phyloP scores from a whole-genome alignment of 2,797 vertebrate genomes.

The Erithacus rubecula region DNA sequence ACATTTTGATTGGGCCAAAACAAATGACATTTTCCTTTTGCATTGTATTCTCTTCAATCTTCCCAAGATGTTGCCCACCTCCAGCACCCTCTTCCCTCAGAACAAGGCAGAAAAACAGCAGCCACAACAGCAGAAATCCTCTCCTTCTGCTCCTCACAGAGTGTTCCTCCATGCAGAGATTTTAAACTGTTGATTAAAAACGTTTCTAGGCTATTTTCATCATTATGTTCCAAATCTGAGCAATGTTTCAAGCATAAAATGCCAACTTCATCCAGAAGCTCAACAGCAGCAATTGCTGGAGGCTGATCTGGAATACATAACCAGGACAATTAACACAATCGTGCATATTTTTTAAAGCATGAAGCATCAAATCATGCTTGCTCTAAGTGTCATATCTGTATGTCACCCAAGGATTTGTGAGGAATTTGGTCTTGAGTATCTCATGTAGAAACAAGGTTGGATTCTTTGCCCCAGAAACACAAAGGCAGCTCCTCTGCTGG shows the following conservation, averaged over 20 bases:
- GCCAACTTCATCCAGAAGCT: conserved; percentile 57
- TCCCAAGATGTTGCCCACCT: not conserved
- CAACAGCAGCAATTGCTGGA: conserved; percentile 63
- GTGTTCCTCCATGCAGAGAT: not conserved
- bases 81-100: not conserved
- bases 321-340: conserved; percentile 32
- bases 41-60: conserved; percentile 28
- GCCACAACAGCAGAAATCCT: not conserved
- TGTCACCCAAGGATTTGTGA: not conserved
- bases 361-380: not conserved
- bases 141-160: not conserved
- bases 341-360: not conserved
- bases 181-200: conserved; percentile 7
- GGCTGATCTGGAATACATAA: conserved; percentile 63
- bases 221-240: conserved; percentile 47
- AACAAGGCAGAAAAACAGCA: not conserved
- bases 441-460: not conserved
- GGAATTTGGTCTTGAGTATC: not conserved
- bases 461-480: not conserved
- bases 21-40: conserved; percentile 48
- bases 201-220: conserved; percentile 31
- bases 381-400: not conserved
- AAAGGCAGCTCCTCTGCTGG: not conserved
- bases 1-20: conserved; percentile 62
- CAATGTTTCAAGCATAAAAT: conserved; percentile 38